Percentiles rank a stretch among this genome's conserved stretches.
Conservation (phyloP, 53 echinoderm and acorn worm genomes). For the Holothuria scabra region DNA sequence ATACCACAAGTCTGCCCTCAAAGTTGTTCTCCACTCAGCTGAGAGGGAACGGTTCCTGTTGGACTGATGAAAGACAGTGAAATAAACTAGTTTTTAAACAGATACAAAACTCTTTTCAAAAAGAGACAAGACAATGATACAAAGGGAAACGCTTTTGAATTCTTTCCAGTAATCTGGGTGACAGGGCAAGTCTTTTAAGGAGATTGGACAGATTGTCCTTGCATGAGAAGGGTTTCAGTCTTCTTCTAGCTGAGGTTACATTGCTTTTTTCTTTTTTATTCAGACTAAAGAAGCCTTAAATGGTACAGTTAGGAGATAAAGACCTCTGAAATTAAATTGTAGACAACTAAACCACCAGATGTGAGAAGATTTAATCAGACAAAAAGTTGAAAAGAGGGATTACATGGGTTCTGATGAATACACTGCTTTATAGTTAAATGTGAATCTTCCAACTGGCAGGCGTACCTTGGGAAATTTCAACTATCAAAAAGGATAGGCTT, state of each 20-base stretch:
- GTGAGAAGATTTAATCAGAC: not conserved
- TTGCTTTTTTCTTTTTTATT: not conserved
- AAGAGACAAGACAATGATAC: not conserved
- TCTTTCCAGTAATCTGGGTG: not conserved
- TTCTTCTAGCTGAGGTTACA: not conserved
- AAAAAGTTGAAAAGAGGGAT: not conserved
- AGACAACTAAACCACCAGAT: no score
- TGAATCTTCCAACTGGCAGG: no score
- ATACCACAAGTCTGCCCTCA: constrained; percentile 12
- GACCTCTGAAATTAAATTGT: constrained; percentile 11
- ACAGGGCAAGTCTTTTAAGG: no score
- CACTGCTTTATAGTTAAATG: no score
- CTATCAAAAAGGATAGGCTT: no score
- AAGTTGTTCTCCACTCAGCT: not conserved
- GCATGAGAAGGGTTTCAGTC: constrained; percentile 23
- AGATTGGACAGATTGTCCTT: constrained; percentile 5
- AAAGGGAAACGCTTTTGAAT: not conserved
- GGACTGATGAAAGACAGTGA: not conserved
- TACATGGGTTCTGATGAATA: not conserved
- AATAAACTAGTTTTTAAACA: not conserved
- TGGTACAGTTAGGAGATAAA: constrained; percentile 22
- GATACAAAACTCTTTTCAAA: constrained; percentile 1
- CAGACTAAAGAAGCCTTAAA: constrained; percentile 5
- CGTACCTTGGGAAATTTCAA: no score
- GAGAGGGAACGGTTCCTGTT: not conserved